Percentiles rank a stretch among this genome's conserved stretches.
Evolutionary conservation across 1,140 invertebrate species (phyloP).

Genomic region (Hermetia illucens): DNA sequence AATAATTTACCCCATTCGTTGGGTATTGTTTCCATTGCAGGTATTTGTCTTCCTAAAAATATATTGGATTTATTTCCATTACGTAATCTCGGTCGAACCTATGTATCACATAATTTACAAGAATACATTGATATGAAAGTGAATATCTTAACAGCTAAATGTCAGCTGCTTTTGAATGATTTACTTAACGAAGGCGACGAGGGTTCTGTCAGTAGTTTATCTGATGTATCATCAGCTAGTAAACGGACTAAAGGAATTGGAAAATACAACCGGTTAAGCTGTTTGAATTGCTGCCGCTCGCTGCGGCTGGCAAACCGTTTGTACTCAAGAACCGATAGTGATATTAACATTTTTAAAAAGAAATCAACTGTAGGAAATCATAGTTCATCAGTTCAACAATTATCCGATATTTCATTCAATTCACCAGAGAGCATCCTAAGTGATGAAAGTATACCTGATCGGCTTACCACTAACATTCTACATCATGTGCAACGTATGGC

Average conservation of each 20-base stretch:
- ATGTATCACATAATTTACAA: conserved; percentile 26
- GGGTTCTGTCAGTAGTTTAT: conserved; percentile 4
- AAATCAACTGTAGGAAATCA: conserved; percentile 6
- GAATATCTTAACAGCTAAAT: conserved; percentile 16
- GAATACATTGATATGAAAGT: conserved; percentile 21
- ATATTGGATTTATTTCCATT: conserved; percentile 53
- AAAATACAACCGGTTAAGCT: conserved; percentile 21
- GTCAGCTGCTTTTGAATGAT: conserved; percentile 21
- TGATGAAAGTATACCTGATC: conserved; percentile 24
- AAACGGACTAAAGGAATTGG: conserved; percentile 16
- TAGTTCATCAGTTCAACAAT: conserved; percentile 10
- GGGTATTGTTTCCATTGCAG: conserved; percentile 21
- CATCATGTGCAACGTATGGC: conserved; percentile 49
- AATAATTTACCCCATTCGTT: neutral
- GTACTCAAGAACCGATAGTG: conserved; percentile 4
- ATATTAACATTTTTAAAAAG: neutral
- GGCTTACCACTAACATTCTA: conserved; percentile 36
- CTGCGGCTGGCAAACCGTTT: conserved; percentile 1
- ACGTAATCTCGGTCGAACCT: conserved; percentile 21
- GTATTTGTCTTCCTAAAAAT: conserved; percentile 60
- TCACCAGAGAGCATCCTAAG: conserved; percentile 28
- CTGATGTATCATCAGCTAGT: conserved; percentile 22
- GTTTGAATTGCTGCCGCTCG: conserved; percentile 17
- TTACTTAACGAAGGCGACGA: conserved; percentile 23
- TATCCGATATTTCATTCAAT: conserved; percentile 22